Base-by-base conservation (phyloP, 1,140 invertebrate genomes). In the Acromyrmex heyeri region DNA sequence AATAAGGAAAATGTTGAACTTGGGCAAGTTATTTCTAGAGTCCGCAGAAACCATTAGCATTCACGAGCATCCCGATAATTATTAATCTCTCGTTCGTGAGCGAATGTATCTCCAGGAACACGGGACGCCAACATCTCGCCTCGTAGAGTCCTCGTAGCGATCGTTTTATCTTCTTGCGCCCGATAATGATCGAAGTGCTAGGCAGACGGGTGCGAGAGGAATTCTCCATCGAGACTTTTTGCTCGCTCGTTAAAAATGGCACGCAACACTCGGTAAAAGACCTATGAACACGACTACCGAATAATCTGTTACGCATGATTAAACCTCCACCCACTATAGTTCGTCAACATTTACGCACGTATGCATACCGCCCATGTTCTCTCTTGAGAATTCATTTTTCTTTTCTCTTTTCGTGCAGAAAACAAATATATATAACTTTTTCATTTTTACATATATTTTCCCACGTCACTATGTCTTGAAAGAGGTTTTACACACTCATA, bases 121-220 rank as follows among this genome's bases (percentile, higher is more conserved):
- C 83, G 72, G 34, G 73, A 77, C 73, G 83, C 83, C 64, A 61
- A 77, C 72, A 53, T 57, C 70, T 62, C 50, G 69, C 34, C 72
- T 34, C 81, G 34, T 21, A 24, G 48, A 62, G 50, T 69, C 64
- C 62, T 79, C 53, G 62, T 86, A 48, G 76, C 75, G 53, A 64
- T 86, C 85, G 85, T 86, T 86, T 86, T 86, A 86, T 79, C 75
- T 79, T 67, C 65, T 86, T 77, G 64, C 85, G 64, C 85, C 76
- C 62, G 85, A 86, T 86, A 86, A 86, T 78, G 85, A 86, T 86
- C 85, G 64, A 70, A 76, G 59, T 27, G 62, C 62, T 38, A 38
- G n/a, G 21, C 73, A 57, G n/a, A 55, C 48, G 78, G 53, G 53
- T 21, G 67, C 69, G 57, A 83, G 57, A 73, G 75, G 38, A n/a